These are phyloP conservation scores for Tryphoninae sp. DNA, from an alignment of 2,888 invertebrate genomes.

Conservation along the genomic window DNA sequence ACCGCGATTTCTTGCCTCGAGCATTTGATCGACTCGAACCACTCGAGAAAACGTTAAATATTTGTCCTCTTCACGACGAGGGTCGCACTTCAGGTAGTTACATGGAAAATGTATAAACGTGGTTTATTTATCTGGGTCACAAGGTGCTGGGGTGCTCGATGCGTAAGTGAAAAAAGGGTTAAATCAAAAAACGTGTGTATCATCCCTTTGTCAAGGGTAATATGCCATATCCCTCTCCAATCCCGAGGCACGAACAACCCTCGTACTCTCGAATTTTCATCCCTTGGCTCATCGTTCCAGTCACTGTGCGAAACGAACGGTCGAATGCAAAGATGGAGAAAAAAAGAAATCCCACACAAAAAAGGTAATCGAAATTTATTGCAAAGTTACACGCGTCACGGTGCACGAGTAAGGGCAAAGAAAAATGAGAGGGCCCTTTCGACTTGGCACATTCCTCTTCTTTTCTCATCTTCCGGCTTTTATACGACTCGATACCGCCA, in stretches of 20 bases:
- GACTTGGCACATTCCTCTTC: slow-evolving; percentile 27
- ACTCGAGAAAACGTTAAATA: slow-evolving; percentile 73
- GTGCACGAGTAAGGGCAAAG: slow-evolving; percentile 69
- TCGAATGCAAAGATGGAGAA: slow-evolving; percentile 59
- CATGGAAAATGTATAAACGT: slow-evolving; percentile 68
- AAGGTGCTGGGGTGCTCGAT: slow-evolving; percentile 17
- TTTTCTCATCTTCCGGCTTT: slow-evolving; percentile 17
- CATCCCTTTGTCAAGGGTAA: slow-evolving; percentile 55
- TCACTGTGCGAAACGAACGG: slow-evolving; percentile 57
- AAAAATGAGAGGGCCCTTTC: slow-evolving; percentile 61
- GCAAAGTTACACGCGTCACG: slow-evolving; percentile 74
- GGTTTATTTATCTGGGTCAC: slow-evolving; percentile 47
- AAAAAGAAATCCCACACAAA: slow-evolving; percentile 56
- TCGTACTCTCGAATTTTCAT: slow-evolving; percentile 18
- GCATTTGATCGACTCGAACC: slow-evolving; percentile 52
- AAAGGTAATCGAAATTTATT: slow-evolving; percentile 78
- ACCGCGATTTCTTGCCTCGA: slow-evolving; percentile 35
- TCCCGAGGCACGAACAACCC: slow-evolving; percentile 52
- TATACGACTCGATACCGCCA: slow-evolving; percentile 30
- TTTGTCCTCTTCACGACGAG: slow-evolving; percentile 71
- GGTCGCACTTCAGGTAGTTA: slow-evolving; percentile 45
- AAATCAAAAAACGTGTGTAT: slow-evolving; percentile 39
- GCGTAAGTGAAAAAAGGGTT: slow-evolving; percentile 47
- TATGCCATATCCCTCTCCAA: slow-evolving; percentile 55
- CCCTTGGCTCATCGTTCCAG: slow-evolving; percentile 18